Percentiles rank a stretch among this genome's conserved stretches.
Evolutionary conservation across 2,888 invertebrate genomes (phyloP).

Genomic region (Ichneumoninae sp.): DNA sequence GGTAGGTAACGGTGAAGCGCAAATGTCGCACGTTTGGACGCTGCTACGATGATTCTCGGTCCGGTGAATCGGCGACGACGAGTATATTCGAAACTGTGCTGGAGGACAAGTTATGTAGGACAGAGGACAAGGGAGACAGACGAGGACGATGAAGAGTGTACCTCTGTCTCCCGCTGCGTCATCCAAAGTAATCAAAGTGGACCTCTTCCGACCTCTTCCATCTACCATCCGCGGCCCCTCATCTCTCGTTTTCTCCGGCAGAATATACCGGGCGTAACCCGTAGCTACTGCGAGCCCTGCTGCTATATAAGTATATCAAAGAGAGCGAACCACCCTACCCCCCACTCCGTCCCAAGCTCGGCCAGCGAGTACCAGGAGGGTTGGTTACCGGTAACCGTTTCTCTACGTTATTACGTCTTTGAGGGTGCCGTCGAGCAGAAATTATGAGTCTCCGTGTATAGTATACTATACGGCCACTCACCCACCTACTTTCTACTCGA

Average conservation of each 20-base stretch:
- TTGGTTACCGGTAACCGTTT: slow-evolving; percentile 72
- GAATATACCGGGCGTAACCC: slow-evolving; percentile 56
- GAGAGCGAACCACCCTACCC: slow-evolving; percentile 56
- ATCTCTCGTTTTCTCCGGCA: slow-evolving; percentile 60
- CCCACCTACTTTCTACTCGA: slow-evolving; percentile 80
- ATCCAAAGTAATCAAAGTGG: slow-evolving; percentile 81
- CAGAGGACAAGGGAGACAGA: slow-evolving; percentile 11
- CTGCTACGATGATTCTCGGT: slow-evolving; percentile 41
- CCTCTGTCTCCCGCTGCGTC: slow-evolving; percentile 72
- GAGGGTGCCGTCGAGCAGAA: slow-evolving; percentile 80
- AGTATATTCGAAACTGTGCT: slow-evolving; percentile 54
- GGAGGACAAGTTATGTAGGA: slow-evolving; percentile 20
- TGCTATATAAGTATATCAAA: slow-evolving; percentile 81
- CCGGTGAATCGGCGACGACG: slow-evolving; percentile 55
- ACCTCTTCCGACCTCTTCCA: slow-evolving; percentile 77
- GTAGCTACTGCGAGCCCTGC: slow-evolving; percentile 61
- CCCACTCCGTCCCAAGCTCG: slow-evolving; percentile 28
- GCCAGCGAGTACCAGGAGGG: slow-evolving; percentile 65
- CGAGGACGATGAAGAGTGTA: slow-evolving; percentile 40
- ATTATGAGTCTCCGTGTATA: slow-evolving; percentile 79
- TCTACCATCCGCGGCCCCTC: slow-evolving; percentile 66
- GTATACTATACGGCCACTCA: slow-evolving; percentile 73
- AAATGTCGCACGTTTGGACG: slow-evolving; percentile 44
- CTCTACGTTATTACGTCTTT: slow-evolving; percentile 79
- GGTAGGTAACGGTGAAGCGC: slow-evolving; percentile 30